phyloP scores from a whole-genome alignment of 2,113 vertebrate genomes.

The Ictalurus furcatus region DNA sequence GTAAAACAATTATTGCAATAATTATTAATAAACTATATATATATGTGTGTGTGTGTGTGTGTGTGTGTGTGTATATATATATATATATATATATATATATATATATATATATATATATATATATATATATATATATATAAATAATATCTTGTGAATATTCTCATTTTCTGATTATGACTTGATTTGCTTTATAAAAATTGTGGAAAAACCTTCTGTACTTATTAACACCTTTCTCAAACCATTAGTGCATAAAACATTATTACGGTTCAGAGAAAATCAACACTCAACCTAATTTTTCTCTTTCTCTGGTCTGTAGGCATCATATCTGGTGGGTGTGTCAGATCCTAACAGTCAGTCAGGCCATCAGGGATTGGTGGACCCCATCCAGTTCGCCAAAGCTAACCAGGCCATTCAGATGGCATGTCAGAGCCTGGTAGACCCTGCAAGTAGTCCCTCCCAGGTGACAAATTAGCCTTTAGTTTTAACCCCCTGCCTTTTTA shows the following conservation, averaged over 20 bases:
- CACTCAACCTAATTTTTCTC: background rate
- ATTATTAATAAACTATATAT: background rate
- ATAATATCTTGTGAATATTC: too few species aligned
- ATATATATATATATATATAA: too few species aligned
- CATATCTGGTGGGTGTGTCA: conserved; percentile 95
- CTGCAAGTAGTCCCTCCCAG: conserved; percentile 94
- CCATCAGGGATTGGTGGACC: conserved; percentile 95
- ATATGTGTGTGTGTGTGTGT: too few species aligned
- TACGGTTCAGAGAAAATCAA: background rate
- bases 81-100: too few species aligned
- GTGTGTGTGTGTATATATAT: too few species aligned
- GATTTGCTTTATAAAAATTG: background rate
- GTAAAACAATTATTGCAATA: background rate
- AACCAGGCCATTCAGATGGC: conserved; percentile 99
- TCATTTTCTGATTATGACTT: background rate
- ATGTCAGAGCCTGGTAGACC: conserved; percentile 95
- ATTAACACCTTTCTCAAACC: background rate
- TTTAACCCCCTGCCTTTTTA: background rate
- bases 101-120: too few species aligned
- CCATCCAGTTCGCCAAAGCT: conserved; percentile 94
- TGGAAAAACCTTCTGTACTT: background rate
- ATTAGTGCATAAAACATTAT: background rate
- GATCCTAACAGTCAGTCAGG: conserved; percentile 98
- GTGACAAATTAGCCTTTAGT: conserved; percentile 65
- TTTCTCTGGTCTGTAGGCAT: conserved; percentile 74